Conservation (phyloP, 2,888 invertebrate species). For the Malthinus seriepunctatus region DNA sequence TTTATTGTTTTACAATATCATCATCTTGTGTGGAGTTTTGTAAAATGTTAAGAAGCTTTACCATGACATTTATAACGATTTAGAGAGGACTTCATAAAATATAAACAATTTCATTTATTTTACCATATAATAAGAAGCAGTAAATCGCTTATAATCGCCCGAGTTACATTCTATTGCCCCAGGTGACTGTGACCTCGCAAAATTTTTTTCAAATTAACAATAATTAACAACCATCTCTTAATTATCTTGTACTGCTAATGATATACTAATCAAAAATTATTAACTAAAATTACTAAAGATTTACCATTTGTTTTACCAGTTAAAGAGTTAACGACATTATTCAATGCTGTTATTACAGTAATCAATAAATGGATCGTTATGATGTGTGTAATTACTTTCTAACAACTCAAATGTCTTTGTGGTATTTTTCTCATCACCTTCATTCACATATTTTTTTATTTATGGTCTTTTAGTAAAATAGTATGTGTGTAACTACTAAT, state of each 20-base stretch:
- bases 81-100: slow-evolving; percentile 4
- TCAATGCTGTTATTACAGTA: too few relatives aligned
- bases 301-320: too few relatives aligned
- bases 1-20: neutral
- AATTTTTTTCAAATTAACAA: neutral
- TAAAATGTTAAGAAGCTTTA: slow-evolving; percentile 3
- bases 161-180: neutral
- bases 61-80: slow-evolving; percentile 4
- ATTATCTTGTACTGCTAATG: too few relatives aligned
- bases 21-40: neutral
- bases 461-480: neutral
- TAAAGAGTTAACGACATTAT: too few relatives aligned
- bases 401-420: too few relatives aligned
- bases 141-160: neutral
- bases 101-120: neutral
- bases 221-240: too few relatives aligned
- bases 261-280: too few relatives aligned
- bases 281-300: too few relatives aligned
- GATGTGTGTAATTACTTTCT: too few relatives aligned
- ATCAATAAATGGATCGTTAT: too few relatives aligned
- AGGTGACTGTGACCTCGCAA: neutral
- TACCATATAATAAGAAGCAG: neutral
- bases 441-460: neutral
- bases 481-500: neutral
- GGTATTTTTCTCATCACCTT: neutral